A percentile compares a stretch with the other conserved stretches of the same genome.
These are phyloP conservation scores for Therioaphis trifolii DNA, from an alignment of 2,888 invertebrate species.

Conservation along the genomic window DNA sequence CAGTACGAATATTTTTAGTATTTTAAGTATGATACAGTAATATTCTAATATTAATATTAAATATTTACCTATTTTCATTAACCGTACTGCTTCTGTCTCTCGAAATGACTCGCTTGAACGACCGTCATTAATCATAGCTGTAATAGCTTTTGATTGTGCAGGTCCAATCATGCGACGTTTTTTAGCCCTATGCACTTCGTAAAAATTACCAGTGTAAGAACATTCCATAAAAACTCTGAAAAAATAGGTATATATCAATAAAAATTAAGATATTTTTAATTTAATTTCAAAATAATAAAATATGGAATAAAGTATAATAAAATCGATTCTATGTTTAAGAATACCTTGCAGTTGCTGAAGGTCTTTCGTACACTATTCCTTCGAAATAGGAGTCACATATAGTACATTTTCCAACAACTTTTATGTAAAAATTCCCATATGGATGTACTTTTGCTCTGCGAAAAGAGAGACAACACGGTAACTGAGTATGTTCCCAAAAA, in stretches of 20 bases:
- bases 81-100: not conserved
- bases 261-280: not conserved
- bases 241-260: not conserved
- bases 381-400: not conserved
- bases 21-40: too few relatives aligned
- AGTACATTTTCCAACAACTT: not conserved
- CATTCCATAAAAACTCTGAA: constrained; percentile 16
- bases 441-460: not conserved
- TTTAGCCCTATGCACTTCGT: not conserved
- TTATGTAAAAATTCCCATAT: not conserved
- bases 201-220: not conserved
- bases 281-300: not conserved
- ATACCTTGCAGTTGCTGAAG: not conserved
- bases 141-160: not conserved
- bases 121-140: not conserved
- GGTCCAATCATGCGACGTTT: not conserved
- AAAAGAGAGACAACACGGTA: not conserved
- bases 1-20: too few relatives aligned
- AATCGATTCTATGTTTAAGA: not conserved
- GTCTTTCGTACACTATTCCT: not conserved
- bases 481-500: not conserved
- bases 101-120: not conserved
- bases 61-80: constrained; percentile 20
- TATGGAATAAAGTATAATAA: too few relatives aligned
- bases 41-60: too few relatives aligned